Conservation (phyloP, 2,888 invertebrate genomes). For the Drosophila bunnanda region DNA sequence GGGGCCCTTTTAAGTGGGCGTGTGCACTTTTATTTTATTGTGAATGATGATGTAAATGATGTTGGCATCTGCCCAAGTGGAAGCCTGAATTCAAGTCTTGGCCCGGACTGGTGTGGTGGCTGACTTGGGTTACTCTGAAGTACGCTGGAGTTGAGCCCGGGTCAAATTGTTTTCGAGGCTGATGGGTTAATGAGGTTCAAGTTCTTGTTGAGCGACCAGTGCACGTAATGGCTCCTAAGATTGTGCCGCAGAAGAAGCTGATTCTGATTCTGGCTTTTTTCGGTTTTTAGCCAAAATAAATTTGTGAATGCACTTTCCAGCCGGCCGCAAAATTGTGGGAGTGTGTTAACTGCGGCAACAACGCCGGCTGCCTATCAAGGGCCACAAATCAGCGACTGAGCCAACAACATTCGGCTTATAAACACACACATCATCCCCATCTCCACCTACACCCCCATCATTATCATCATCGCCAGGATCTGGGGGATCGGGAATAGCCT, state of each 20-base stretch:
- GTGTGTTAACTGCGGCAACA: constrained; percentile 77
- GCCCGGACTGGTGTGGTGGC: constrained; percentile 2
- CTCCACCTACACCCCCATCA: constrained; percentile 44
- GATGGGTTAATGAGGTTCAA: constrained; percentile 72
- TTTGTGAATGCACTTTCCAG: constrained; percentile 33
- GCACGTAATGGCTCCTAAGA: constrained; percentile 45
- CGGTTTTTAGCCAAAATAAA: constrained; percentile 4
- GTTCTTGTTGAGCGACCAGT: constrained; percentile 44
- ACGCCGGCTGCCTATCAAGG: constrained; percentile 60
- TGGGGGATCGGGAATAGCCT: constrained; percentile 60
- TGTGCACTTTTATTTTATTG: constrained; percentile 81
- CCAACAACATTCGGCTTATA: constrained; percentile 71
- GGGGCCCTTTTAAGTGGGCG: constrained; percentile 79
- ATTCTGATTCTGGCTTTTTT: constrained; percentile 6
- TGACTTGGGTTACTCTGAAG: neutral
- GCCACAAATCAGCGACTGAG: constrained; percentile 70
- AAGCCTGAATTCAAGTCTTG: constrained; percentile 23
- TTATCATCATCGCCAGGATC: constrained; percentile 37
- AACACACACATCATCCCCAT: constrained; percentile 69
- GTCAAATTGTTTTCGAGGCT: constrained; percentile 63
- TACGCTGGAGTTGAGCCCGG: constrained; percentile 61
- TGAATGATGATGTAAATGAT: constrained; percentile 81
- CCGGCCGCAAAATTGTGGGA: constrained; percentile 63
- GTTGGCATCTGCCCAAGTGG: constrained; percentile 56
- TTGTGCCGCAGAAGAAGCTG: constrained; percentile 41